Evolutionary conservation across 2,888 invertebrate species (phyloP), one percentile per base, ranked within the genome.

Genomic region (Clanis bilineata): DNA sequence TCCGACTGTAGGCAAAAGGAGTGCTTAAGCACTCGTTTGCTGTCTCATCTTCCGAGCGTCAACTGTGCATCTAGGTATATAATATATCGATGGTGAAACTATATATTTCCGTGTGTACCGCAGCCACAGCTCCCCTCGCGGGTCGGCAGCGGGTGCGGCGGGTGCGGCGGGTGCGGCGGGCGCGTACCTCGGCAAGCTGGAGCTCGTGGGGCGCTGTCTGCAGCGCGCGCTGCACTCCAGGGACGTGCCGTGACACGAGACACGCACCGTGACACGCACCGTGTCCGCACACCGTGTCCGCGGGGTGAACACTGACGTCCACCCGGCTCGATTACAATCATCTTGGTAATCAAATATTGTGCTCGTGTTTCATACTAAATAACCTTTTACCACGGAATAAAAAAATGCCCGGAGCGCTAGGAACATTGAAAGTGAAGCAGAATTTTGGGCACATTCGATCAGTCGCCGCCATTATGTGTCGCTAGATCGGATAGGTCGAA

Each of bases 161-260:
- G 64, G 79, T 2, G 82, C 83, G 0, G n/a, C n/a, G n/a, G 84
- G 84, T 39, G 68, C 66, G 32, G 83, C 83, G 9, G 64, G 79
- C 2, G 82, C 83, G 0, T 87, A 84, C 74, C 76, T 85, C 7
- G 72, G 71, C 76, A 85, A 84, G 68, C 69, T 90, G 64, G 85
- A 88, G 59, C 72, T 82, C 5, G 86, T 85, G 25, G 74, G 80
- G 36, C 80, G 89, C 59, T 79, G 87, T 57, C 83, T 87, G 61
- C 63, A 61, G 65, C 80, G 72, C 23, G 81, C 83, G 60, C 72
- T 83, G 75, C 81, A 83, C 62, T 36, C 80, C 1, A 63, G 78
- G 0, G 82, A 82, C 76, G 77, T 72, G 73, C 84, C 87, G 25
- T 85, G 87, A 85, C 68, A 45, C 22, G 28, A 59, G 59, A 21